A percentile compares a stretch with the other conserved stretches of the same genome.
These are phyloP conservation scores for Homarus americanus DNA, from an alignment of 1,140 invertebrate species.

Conservation along the genomic window DNA sequence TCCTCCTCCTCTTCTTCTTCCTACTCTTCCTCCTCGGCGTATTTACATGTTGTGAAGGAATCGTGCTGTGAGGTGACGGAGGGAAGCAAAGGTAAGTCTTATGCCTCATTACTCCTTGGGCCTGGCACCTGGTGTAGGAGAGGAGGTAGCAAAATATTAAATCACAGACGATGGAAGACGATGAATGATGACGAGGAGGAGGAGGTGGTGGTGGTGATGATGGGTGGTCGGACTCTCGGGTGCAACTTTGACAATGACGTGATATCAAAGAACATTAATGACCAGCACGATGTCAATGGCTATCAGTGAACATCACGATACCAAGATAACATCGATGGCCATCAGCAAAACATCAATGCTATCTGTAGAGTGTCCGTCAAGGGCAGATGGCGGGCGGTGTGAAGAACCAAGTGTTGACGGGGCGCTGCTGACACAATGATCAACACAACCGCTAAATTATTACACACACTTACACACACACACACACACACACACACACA, in stretches of 20 bases:
- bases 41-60: too few relatives aligned
- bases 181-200: too few relatives aligned
- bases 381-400: neutral
- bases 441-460: neutral
- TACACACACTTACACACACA: neutral
- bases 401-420: neutral
- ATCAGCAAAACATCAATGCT: neutral
- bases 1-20: too few relatives aligned
- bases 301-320: neutral
- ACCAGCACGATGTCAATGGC: neutral
- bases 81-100: too few relatives aligned
- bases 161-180: too few relatives aligned
- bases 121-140: too few relatives aligned
- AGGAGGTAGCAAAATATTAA: too few relatives aligned
- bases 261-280: neutral
- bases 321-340: neutral
- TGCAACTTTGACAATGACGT: neutral
- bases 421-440: neutral
- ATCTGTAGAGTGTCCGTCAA: neutral
- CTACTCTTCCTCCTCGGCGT: too few relatives aligned
- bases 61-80: too few relatives aligned
- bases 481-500: neutral
- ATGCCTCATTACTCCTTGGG: too few relatives aligned
- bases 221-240: too few relatives aligned
- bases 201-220: too few relatives aligned